phyloP scores from a whole-genome alignment of 2,888 invertebrate genomes.

The Pocota personata region DNA sequence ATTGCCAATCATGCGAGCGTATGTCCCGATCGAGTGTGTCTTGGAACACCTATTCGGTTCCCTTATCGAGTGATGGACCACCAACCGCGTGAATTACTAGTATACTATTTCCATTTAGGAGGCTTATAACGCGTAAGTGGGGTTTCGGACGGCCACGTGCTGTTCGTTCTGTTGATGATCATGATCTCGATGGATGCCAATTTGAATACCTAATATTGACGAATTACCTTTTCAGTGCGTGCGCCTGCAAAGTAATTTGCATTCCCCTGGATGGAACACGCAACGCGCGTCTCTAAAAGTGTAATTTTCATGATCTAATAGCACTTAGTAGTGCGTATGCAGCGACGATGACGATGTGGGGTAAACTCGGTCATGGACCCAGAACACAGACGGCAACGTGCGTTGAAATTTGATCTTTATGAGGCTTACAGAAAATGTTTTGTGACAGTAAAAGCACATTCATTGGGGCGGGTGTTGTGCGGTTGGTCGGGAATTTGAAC shows the following conservation, averaged over 20 bases:
- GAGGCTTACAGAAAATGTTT: slow-evolving; percentile 52
- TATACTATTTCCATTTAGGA: too few relatives aligned
- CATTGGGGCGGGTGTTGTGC: slow-evolving; percentile 38
- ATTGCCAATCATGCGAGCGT: neutral
- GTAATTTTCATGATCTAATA: slow-evolving; percentile 55
- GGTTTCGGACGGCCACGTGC: slow-evolving; percentile 16
- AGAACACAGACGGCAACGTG: slow-evolving; percentile 32
- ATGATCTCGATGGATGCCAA: slow-evolving; percentile 51
- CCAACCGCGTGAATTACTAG: too few relatives aligned
- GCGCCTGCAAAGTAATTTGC: slow-evolving; percentile 38
- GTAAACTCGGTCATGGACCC: slow-evolving; percentile 70
- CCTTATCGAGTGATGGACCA: slow-evolving; percentile 48
- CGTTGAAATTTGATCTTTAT: slow-evolving; percentile 71
- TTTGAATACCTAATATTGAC: slow-evolving; percentile 55
- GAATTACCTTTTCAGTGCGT: slow-evolving; percentile 38
- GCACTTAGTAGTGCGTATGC: slow-evolving; percentile 27
- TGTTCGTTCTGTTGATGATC: slow-evolving; percentile 30
- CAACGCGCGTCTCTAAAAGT: slow-evolving; percentile 56
- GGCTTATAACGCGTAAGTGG: slow-evolving; percentile 33
- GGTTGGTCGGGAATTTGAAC: slow-evolving; percentile 36
- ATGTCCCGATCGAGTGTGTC: neutral
- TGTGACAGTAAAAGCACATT: slow-evolving; percentile 66
- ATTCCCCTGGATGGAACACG: slow-evolving; percentile 45
- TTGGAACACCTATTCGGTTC: slow-evolving; percentile 41
- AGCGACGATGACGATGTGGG: slow-evolving; percentile 28